Evolutionary conservation across 2,888 invertebrate genomes (phyloP), one percentile per base, ranked within the genome.

Genomic region (Oxyteleia sp.): DNA sequence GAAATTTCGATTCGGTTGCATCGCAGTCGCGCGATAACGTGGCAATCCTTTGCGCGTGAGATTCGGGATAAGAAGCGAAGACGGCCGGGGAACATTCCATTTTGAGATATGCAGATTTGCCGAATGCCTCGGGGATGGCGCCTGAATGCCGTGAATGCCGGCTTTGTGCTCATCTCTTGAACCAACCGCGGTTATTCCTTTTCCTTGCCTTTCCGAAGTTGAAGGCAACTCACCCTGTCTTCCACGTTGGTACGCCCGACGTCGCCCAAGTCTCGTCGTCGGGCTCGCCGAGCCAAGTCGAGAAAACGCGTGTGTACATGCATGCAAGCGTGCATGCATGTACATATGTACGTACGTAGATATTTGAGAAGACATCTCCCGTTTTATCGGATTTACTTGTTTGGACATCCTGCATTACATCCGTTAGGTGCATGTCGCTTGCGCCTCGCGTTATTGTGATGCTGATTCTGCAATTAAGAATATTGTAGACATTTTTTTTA

Each of bases 101-200:
- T 89, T 89, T 61, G 81, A 88, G 89, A 89, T 90, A 90, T 89
- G 89, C 88, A 89, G 90, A 90, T 89, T 88, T 78, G 84, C 72
- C 87, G 88, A 88, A 88, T 88, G 85, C 87, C 87, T 84, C 80
- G 72, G 87, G 85, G 84, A 82, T 79, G 84, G 78, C 81, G 69
- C 72, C 84, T 84, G 85, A 84, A 86, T 71, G 74, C 74, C 80
- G 69, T 68, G 85, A 87, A 87, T 85, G 72, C 84, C 78, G 84
- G 74, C 81, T 85, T 84, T 84, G 84, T 87, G 49, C 84, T 75
- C 82, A 20, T 80, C 79, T 80, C 61, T 63, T 55, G 68, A 63
- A 68, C 57, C 76, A 69, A 53, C 55, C 82, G 68, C 74, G 72
- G 72, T 72, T 78, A 74, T 78, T 78, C 61, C 78, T 68, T 82